Evolutionary conservation across 2,888 invertebrate species (phyloP).

Genomic region (Gari tellinella): DNA sequence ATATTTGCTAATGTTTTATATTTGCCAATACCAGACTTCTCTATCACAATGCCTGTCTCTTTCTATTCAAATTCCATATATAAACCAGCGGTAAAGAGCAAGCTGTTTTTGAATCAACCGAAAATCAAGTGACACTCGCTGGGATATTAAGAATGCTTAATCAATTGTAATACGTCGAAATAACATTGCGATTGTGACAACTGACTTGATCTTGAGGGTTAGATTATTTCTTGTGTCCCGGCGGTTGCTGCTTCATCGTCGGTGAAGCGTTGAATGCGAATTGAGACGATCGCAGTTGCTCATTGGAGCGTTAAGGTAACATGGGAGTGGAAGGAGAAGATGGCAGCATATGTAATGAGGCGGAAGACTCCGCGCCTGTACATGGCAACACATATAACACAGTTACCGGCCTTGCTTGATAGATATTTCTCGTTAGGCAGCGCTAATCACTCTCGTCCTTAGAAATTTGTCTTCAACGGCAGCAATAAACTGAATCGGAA

Average conservation of each 20-base stretch:
- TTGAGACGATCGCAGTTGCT: conserved; percentile 26
- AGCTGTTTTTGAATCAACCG: conserved; percentile 8
- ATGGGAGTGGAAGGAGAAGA: conserved; percentile 30
- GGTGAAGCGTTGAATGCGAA: conserved; percentile 18
- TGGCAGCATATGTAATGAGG: conserved; percentile 35
- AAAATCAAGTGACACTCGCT: conserved; percentile 6
- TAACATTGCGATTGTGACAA: conserved; percentile 47
- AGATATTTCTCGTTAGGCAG: too few species aligned
- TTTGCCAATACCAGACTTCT: too few species aligned
- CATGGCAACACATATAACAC: conserved; percentile 58
- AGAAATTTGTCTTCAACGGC: conserved; percentile 33
- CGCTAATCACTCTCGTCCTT: not conserved
- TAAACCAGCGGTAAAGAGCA: conserved; percentile 6
- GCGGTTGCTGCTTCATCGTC: conserved; percentile 35
- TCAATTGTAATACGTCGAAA: conserved; percentile 25
- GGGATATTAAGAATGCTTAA: conserved; percentile 33
- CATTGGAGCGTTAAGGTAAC: conserved; percentile 48
- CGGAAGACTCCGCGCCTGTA: conserved; percentile 44
- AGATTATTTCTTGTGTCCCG: conserved; percentile 45
- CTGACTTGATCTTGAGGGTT: conserved; percentile 29
- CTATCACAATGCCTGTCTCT: too few species aligned
- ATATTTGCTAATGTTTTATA: too few species aligned
- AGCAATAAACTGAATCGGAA: too few species aligned
- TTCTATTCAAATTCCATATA: not conserved
- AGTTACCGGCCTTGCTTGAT: conserved; percentile 41